These are phyloP conservation scores for Cyprinodon tularosa DNA, from an alignment of 2,113 vertebrate genomes.

Conservation along the genomic window DNA sequence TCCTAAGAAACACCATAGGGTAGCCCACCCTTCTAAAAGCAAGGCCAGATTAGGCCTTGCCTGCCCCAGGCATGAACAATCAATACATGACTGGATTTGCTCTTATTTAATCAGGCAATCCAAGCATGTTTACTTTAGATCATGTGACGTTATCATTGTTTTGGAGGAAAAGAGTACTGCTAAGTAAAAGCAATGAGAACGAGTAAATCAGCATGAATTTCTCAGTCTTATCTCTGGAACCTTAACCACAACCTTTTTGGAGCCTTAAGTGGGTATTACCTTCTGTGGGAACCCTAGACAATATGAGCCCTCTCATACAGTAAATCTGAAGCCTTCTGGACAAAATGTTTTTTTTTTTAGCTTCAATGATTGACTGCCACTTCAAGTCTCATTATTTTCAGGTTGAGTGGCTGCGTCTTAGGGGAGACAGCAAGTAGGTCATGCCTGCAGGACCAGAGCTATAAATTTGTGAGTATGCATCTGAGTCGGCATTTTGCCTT, in stretches of 20 bases:
- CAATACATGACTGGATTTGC: conserved; percentile 62
- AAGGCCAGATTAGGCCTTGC: conserved; percentile 54
- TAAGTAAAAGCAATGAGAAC: neutral
- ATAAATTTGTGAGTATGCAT: conserved; percentile 55
- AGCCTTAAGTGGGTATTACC: neutral
- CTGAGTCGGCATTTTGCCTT: conserved; percentile 13
- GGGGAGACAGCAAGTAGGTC: conserved; percentile 60
- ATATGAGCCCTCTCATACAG: conserved; percentile 38
- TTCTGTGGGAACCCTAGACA: conserved; percentile 47
- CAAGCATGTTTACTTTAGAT: conserved; percentile 44
- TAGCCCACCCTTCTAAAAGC: conserved; percentile 40
- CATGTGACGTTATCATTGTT: conserved; percentile 6
- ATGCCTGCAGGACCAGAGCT: conserved; percentile 41
- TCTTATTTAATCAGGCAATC: conserved; percentile 45
- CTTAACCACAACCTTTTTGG: conserved; percentile 6
- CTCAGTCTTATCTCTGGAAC: conserved; percentile 5
- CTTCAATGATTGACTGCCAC: conserved; percentile 53
- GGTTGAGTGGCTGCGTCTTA: conserved; percentile 48
- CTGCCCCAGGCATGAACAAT: conserved; percentile 35
- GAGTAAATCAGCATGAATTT: neutral
- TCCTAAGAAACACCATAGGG: neutral
- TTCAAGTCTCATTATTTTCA: conserved; percentile 62
- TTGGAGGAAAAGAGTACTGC: neutral
- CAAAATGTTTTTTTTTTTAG: conserved; percentile 29
- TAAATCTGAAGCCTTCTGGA: conserved; percentile 41